These are phyloP conservation scores for Columbina picui DNA, from an alignment of 2,113 vertebrate species.

Conservation along the genomic window DNA sequence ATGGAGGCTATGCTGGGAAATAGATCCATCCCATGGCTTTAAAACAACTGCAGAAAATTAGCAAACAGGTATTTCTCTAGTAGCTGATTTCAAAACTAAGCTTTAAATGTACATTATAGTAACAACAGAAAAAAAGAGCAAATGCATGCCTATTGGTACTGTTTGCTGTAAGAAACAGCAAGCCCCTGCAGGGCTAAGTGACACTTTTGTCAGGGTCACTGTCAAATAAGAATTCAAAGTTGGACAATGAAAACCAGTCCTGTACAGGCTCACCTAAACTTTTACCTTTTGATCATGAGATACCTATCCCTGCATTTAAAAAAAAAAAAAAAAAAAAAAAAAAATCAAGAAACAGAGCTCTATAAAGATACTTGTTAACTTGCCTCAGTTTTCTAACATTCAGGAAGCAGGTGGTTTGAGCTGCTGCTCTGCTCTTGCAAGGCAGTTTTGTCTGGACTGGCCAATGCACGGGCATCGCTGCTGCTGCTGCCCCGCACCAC, in stretches of 20 bases:
- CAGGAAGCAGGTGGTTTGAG: neutral
- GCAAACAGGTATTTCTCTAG: neutral
- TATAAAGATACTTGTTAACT: neutral
- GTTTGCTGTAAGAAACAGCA: neutral
- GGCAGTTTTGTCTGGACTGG: neutral
- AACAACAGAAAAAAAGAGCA: neutral
- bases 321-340: neutral
- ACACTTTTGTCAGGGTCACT: neutral
- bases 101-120: neutral
- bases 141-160: neutral
- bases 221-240: neutral
- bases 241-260: neutral
- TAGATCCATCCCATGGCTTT: neutral
- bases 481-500: neutral
- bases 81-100: neutral
- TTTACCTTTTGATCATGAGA: neutral
- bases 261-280: neutral
- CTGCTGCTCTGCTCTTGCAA: neutral
- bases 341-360: neutral
- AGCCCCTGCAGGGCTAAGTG: neutral
- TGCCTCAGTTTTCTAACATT: neutral
- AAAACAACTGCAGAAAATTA: neutral
- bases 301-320: neutral
- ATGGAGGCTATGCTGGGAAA: neutral
- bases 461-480: accelerated